Conservation (phyloP, 2,888 invertebrate genomes). For the Thymelicus lineola region DNA sequence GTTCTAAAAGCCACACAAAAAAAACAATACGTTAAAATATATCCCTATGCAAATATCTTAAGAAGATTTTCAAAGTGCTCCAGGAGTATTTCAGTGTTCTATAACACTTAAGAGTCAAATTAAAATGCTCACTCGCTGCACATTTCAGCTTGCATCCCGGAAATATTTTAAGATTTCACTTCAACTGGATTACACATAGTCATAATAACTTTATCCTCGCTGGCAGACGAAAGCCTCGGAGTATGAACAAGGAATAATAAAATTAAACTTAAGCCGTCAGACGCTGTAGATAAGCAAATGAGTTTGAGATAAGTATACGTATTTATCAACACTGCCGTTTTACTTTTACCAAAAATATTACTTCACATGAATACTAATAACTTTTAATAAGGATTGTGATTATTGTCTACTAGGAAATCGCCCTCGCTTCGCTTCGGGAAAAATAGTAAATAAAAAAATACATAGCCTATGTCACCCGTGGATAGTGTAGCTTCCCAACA, state of each 20-base stretch:
- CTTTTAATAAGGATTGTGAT: too few relatives aligned
- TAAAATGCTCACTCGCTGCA: constrained; percentile 19
- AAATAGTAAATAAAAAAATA: too few relatives aligned
- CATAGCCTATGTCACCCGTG: too few relatives aligned
- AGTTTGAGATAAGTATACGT: neutral
- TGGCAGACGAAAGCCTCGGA: neutral
- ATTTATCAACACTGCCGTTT: neutral
- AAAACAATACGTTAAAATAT: too few relatives aligned
- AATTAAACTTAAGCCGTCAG: neutral
- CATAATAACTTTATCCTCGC: constrained; percentile 5
- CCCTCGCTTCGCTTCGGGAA: too few relatives aligned
- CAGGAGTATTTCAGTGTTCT: neutral
- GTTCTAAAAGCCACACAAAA: too few relatives aligned
- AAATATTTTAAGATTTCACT: constrained; percentile 9
- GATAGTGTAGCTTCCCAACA: too few relatives aligned
- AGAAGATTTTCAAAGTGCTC: neutral
- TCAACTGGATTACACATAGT: constrained; percentile 20
- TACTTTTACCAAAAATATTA: too few relatives aligned
- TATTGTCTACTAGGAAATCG: too few relatives aligned
- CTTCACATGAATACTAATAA: too few relatives aligned
- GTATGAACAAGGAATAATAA: neutral
- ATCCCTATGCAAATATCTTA: neutral
- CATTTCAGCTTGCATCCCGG: constrained; percentile 11
- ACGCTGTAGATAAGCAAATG: neutral
- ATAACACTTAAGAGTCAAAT: constrained; percentile 10